Evolutionary conservation across 2,797 vertebrate species (phyloP).

Genomic region (Alauda arvensis): DNA sequence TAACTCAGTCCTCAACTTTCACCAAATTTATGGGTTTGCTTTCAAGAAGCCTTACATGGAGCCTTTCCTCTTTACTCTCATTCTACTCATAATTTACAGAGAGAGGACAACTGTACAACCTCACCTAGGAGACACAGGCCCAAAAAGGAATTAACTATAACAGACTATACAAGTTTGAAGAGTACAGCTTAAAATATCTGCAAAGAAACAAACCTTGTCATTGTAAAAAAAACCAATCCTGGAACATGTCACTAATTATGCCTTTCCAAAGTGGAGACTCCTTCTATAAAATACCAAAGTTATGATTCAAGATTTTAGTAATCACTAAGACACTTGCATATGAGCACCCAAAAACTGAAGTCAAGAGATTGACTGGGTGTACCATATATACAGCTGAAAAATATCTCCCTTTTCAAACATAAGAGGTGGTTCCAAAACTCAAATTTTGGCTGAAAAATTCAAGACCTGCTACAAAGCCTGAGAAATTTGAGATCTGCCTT

Average conservation of each 20-base stretch:
- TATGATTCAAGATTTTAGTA: neutral
- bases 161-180: neutral
- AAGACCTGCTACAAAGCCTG: conserved; percentile 1
- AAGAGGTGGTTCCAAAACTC: conserved; percentile 8
- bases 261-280: neutral
- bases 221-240: neutral
- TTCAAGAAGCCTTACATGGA: neutral
- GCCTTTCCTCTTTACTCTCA: neutral
- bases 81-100: neutral
- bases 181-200: neutral
- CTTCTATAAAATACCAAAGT: neutral
- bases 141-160: neutral
- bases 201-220: neutral
- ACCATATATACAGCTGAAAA: neutral
- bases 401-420: neutral
- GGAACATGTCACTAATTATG: neutral
- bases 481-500: neutral
- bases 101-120: conserved; percentile 1
- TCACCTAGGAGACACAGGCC: neutral
- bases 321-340: neutral
- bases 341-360: conserved; percentile 5
- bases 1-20: neutral
- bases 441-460: conserved; percentile 3
- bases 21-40: neutral
- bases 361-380: neutral